Evolutionary conservation across 2,797 vertebrate species (phyloP).

Genomic region (Pithecia hirsuta): DNA sequence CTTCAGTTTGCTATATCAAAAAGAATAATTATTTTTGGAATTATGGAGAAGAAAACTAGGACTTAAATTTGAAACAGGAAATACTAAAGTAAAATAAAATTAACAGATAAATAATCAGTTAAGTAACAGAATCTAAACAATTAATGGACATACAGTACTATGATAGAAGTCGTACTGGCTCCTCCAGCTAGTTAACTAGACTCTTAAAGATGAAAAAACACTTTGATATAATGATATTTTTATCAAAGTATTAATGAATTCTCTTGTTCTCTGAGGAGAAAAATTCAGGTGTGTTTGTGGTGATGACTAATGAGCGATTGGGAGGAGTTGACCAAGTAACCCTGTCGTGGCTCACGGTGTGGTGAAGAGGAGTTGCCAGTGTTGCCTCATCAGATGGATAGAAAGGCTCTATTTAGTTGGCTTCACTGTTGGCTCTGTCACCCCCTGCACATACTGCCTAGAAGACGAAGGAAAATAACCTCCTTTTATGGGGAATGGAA

Average conservation of each 20-base stretch:
- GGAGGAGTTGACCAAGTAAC: not conserved
- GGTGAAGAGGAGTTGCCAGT: not conserved
- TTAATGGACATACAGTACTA: not conserved
- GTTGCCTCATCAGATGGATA: not conserved
- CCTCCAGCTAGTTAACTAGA: not conserved
- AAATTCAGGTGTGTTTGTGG: not conserved
- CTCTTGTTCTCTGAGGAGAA: not conserved
- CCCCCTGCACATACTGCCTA: not conserved
- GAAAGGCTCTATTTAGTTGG: too few species aligned
- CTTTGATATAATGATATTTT: not conserved
- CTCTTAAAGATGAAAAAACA: not conserved
- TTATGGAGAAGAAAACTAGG: not conserved
- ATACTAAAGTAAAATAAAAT: slow-evolving; percentile 22
- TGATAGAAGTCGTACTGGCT: not conserved
- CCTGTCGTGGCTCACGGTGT: not conserved
- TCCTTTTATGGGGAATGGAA: not conserved
- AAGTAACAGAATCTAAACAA: not conserved
- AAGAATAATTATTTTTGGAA: not conserved
- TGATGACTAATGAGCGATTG: not conserved
- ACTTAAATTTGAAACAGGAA: slow-evolving; percentile 27
- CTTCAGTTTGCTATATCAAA: not conserved
- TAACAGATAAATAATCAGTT: not conserved
- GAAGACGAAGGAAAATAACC: not conserved
- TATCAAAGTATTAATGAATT: not conserved
- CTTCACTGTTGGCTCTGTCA: not conserved